Conservation (phyloP, 2,113 vertebrate species). For the Bufo gargarizans region DNA sequence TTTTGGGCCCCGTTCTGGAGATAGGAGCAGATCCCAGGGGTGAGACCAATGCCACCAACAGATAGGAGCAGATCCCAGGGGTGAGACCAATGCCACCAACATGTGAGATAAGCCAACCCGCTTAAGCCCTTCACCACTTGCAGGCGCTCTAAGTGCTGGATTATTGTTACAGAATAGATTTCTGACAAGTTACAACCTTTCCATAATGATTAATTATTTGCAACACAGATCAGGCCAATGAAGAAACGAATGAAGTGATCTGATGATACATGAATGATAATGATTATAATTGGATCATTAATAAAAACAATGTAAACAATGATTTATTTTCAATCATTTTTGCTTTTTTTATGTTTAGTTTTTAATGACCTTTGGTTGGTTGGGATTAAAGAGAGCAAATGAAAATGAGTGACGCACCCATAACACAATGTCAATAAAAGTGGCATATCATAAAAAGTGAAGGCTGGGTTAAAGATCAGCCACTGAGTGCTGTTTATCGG, state of each 20-base stretch:
- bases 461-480: no score
- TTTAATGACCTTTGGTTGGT: not conserved
- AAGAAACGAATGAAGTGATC: not conserved
- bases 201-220: not conserved
- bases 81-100: no score
- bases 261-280: not conserved
- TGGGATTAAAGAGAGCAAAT: not conserved
- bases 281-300: not conserved
- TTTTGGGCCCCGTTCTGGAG: no score
- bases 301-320: not conserved
- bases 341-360: not conserved
- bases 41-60: no score
- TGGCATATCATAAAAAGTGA: not conserved
- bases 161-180: not conserved
- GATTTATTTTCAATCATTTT: not conserved
- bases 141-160: not conserved
- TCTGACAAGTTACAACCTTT: not conserved
- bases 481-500: no score
- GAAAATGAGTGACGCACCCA: not conserved
- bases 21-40: no score
- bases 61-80: no score
- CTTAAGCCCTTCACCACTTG: not conserved
- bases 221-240: not conserved
- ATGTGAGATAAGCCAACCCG: no score
- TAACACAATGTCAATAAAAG: constrained; percentile 24